These are phyloP conservation scores for Jordanella pulchra DNA, from an alignment of 2,797 vertebrate species.

Conservation along the genomic window DNA sequence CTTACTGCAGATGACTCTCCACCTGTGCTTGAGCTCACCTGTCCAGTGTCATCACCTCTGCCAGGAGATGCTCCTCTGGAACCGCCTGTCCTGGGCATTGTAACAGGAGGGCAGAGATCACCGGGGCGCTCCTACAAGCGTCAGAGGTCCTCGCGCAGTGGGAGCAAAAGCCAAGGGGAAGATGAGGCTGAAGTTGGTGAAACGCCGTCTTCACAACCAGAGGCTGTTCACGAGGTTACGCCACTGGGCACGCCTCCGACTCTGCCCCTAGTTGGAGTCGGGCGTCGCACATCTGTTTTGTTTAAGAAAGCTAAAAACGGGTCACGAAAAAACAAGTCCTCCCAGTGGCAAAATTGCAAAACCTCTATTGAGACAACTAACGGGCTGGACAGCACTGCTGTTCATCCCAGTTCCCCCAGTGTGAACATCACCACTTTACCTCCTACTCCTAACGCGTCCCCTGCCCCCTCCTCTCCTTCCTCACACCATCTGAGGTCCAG, in stretches of 20 bases:
- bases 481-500: slow-evolving; percentile 82
- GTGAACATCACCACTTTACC: slow-evolving; percentile 58
- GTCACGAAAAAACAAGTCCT: slow-evolving; percentile 80
- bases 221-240: slow-evolving; percentile 80
- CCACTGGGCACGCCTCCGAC: slow-evolving; percentile 66
- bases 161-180: slow-evolving; percentile 70
- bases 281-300: slow-evolving; percentile 89
- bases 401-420: slow-evolving; percentile 43
- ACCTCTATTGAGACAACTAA: slow-evolving; percentile 65
- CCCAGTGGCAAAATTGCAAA: slow-evolving; percentile 81
- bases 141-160: slow-evolving; percentile 76
- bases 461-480: slow-evolving; percentile 64
- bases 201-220: slow-evolving; percentile 71
- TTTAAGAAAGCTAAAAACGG: slow-evolving; percentile 96
- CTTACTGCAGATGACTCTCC: slow-evolving; percentile 84
- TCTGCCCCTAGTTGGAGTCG: slow-evolving; percentile 79
- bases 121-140: slow-evolving; percentile 83
- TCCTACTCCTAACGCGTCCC: slow-evolving; percentile 52
- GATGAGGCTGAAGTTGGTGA: slow-evolving; percentile 78
- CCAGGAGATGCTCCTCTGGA: slow-evolving; percentile 90
- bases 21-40: slow-evolving; percentile 90
- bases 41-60: slow-evolving; percentile 87
- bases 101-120: slow-evolving; percentile 84
- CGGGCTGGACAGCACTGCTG: slow-evolving; percentile 47
- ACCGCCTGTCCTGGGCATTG: slow-evolving; percentile 88